A percentile compares a stretch with the other conserved stretches of the same genome.
These are phyloP conservation scores for Melanerpes formicivorus DNA, from an alignment of 2,113 vertebrate genomes.

Conservation along the genomic window DNA sequence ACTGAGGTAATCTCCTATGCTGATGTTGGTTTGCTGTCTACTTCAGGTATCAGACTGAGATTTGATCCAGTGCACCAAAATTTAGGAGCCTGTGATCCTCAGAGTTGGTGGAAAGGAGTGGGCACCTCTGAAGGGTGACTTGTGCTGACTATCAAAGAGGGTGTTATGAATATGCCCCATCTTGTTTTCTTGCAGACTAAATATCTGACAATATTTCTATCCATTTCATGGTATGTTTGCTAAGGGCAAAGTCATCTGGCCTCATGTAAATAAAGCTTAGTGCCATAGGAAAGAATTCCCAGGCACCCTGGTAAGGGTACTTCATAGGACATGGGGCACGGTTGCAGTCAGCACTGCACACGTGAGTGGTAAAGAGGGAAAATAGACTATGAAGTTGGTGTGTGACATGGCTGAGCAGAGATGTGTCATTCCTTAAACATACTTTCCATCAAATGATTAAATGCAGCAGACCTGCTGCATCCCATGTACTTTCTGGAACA, in stretches of 20 bases:
- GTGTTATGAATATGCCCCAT: neutral
- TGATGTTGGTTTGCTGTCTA: neutral
- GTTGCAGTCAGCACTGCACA: neutral
- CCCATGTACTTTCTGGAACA: neutral
- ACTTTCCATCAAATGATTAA: neutral
- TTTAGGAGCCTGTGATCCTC: neutral
- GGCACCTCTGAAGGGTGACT: neutral
- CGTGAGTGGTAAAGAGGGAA: neutral
- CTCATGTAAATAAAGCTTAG: neutral
- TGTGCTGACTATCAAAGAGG: neutral
- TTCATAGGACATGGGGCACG: rapidly evolving
- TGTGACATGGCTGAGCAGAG: neutral
- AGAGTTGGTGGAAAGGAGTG: neutral
- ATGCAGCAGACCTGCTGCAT: neutral
- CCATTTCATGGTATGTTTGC: neutral
- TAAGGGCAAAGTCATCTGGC: neutral
- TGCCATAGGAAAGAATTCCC: neutral
- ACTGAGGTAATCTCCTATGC: neutral
- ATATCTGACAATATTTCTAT: neutral
- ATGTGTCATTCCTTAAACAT: neutral
- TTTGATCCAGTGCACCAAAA: neutral
- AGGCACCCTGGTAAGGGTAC: neutral
- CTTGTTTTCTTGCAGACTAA: neutral
- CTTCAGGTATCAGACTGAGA: neutral
- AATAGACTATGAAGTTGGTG: neutral